Base-by-base conservation (phyloP, 2,797 vertebrate genomes). In the Lophotriccus pileatus region DNA sequence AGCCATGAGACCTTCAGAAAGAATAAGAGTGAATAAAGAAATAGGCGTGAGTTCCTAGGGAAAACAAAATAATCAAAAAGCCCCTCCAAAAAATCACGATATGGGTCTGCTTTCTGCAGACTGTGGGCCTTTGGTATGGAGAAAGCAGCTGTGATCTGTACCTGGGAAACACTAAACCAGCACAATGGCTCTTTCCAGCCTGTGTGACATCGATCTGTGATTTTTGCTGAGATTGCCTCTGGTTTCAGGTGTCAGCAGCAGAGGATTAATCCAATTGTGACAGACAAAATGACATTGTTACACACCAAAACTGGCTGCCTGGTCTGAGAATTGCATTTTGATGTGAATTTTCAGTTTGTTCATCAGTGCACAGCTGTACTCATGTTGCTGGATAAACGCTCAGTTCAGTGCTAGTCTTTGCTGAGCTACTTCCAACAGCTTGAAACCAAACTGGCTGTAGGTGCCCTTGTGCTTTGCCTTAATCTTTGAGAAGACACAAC, bases 21-120 rank as follows among this genome's bases (percentile, higher is more conserved):
- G 36, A 32, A 28, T 49, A 77, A n/a, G 17, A 58, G 9, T 14
- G 24, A 52, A 23, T 10, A 32, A 34, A 73, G 44, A 67, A 66
- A 41, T 6, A 37, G 58, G 14, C 14, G 44, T 5, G 2, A 53
- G 5, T 15, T 72, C 21, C 36, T 36, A 5, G 11, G 3, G 7
- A 2, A 2, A n/a, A 66, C 16, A 46, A 21, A 25, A 30, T 7
- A 1, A 13, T 4, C 1, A 5, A 28, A 12, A 46, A 46, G 7
- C 12, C 23, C 8, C 47, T 8, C 15, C 24, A 28, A 52, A 28
- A 50, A 52, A 30, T n/a, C 20, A 34, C 20, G 10, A 10, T 9
- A 28, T 34, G 20, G 25, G 6, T 15, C 20, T 34, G n/a, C 19
- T 34, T 68, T 37, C 46, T 78, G 46, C 30, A 67, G 32, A 15